Evolutionary conservation across 2,797 vertebrate species (phyloP).

Genomic region (Mormyrops attenuatus): DNA sequence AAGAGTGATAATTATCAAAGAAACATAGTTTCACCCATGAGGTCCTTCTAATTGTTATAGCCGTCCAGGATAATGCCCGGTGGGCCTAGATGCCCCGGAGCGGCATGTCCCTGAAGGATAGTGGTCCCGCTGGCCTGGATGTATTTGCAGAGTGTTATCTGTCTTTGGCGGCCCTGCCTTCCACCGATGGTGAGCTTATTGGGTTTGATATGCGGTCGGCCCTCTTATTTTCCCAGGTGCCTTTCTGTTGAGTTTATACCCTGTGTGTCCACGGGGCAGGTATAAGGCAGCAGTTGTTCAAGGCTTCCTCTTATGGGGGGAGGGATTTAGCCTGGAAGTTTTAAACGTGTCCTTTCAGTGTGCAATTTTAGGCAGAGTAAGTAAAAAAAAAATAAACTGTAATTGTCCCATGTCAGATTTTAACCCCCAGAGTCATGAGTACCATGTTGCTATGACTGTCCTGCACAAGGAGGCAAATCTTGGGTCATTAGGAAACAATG

Average conservation of each 20-base stretch:
- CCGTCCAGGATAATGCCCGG: background rate
- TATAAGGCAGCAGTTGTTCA: slow-evolving; percentile 55
- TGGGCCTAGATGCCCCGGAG: background rate
- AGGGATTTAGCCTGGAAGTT: background rate
- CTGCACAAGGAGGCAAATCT: background rate
- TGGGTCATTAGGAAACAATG: slow-evolving; percentile 14
- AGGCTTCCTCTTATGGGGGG: slow-evolving; percentile 42
- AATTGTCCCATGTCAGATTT: background rate
- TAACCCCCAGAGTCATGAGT: background rate
- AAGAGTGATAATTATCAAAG: background rate
- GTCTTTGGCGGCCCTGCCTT: slow-evolving; percentile 54
- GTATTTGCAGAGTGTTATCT: slow-evolving; percentile 54
- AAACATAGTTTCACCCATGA: background rate
- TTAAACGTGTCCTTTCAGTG: slow-evolving; percentile 11
- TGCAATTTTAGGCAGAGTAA: background rate
- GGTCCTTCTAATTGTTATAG: background rate
- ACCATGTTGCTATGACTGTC: background rate
- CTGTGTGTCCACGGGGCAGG: slow-evolving; percentile 58
- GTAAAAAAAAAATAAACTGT: background rate
- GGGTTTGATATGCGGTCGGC: slow-evolving; percentile 57
- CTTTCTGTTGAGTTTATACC: slow-evolving; percentile 57
- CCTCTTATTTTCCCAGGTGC: slow-evolving; percentile 69
- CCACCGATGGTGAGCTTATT: slow-evolving; percentile 55
- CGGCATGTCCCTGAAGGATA: slow-evolving; percentile 28
- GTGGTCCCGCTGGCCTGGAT: slow-evolving; percentile 10